These are phyloP conservation scores for Rhincodon typus DNA, from an alignment of 2,797 vertebrate genomes.

Conservation along the genomic window DNA sequence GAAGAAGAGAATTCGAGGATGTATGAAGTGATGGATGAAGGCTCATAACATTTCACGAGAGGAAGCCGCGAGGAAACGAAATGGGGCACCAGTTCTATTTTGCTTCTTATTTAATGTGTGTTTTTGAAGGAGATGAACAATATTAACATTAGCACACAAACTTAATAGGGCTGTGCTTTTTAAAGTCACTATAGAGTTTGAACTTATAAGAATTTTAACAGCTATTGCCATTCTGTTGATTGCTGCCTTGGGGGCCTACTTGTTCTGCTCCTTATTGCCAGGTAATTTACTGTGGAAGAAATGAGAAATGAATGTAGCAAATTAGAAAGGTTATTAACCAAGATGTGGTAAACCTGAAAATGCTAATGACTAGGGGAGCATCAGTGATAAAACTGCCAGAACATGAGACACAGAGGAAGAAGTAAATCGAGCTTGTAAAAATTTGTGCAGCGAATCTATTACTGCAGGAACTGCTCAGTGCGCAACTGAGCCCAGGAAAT, in stretches of 20 bases:
- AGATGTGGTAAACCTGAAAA: conserved; percentile 17
- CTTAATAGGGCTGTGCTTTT: neutral
- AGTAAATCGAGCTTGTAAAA: neutral
- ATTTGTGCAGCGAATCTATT: neutral
- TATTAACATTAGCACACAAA: neutral
- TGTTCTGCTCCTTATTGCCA: neutral
- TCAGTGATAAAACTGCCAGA: neutral
- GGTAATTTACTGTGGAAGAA: conserved; percentile 17
- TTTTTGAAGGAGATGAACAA: conserved; percentile 15
- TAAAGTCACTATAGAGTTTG: neutral
- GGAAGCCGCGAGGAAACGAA: neutral
- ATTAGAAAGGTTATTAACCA: conserved; percentile 32
- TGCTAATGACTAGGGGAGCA: neutral
- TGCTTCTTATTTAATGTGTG: conserved; percentile 7
- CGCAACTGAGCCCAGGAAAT: neutral
- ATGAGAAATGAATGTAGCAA: neutral
- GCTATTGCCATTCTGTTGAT: neutral
- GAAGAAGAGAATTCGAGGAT: neutral
- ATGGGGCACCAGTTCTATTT: neutral
- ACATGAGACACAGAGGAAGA: neutral
- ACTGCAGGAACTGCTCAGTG: neutral
- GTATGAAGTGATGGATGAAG: neutral
- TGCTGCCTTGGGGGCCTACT: conserved; percentile 21
- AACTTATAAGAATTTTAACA: neutral
- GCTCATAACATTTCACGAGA: neutral